Percentiles rank a stretch among this genome's conserved stretches.
These are phyloP conservation scores for Platygyra sinensis DNA, from an alignment of 64 coral and sea anemone species.

Conservation along the genomic window DNA sequence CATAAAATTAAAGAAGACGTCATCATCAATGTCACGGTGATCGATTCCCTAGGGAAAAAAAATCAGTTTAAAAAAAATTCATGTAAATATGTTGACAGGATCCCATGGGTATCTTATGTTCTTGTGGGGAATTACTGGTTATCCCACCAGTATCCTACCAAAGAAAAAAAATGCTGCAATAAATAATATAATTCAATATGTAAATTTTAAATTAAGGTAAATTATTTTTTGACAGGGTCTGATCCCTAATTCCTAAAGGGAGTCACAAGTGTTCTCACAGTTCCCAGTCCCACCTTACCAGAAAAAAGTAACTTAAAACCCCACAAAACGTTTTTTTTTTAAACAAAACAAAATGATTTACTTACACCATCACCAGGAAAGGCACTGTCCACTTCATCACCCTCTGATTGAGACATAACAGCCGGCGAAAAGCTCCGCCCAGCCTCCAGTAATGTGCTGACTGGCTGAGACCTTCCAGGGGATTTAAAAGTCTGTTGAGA, in stretches of 20 bases:
- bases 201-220: no score
- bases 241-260: no score
- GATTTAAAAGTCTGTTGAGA: slow-evolving; percentile 24
- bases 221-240: no score
- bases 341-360: neutral
- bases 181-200: no score
- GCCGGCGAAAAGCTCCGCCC: slow-evolving; percentile 93
- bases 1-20: slow-evolving; percentile 91
- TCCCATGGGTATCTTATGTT: neutral
- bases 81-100: neutral
- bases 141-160: no score
- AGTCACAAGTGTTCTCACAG: no score
- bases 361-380: neutral
- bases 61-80: neutral
- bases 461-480: slow-evolving; percentile 43
- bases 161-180: no score
- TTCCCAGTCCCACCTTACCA: no score
- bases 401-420: slow-evolving; percentile 65
- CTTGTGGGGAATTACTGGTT: neutral
- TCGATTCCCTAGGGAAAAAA: slow-evolving; percentile 27
- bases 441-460: slow-evolving; percentile 63
- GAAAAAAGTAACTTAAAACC: neutral
- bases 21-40: slow-evolving; percentile 47
- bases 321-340: neutral
- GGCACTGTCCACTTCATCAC: slow-evolving; percentile 56